Base-by-base conservation (phyloP, 2,797 vertebrate genomes). In the Amazonetta brasiliensis region DNA sequence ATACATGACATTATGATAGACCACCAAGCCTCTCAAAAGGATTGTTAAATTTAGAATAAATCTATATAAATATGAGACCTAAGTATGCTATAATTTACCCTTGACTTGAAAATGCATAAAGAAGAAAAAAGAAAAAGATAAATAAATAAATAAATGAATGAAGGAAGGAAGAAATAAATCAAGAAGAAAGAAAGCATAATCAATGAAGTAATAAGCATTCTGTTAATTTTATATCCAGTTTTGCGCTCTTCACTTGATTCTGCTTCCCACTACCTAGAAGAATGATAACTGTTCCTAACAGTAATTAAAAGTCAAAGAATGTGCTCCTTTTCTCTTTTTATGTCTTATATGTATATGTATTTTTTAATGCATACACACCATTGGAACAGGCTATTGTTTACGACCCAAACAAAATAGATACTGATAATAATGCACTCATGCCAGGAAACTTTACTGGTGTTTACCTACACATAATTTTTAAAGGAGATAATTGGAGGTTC, bases 381-480 rank as follows among this genome's bases (percentile, higher is more conserved):
- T 78, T 89, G 35, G 55, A 94, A 72, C 13, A 82, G 8, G 12
- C 9, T 52, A 54, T 37, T 8, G 11, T 54, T 81, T 21, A 79
- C 12, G 7, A 82, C 3, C 6, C 41, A 76, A 89, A 89, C 46
- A 69, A 86, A 87, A 78, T 18, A 58, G 33, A 78, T 46, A 93
- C 18, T 39, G 59, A 50, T 6, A 50, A 39, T 25, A 78, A 87
- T 39, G 28, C 39, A 78, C 6, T 14, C 58, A 84, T 72, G 54
- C 35, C 33, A 75, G 54, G 68, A 91, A 92, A 84, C 14, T 63
- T 75, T 43, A 37, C 6, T 62, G 56, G 17, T 75, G 46, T 48
- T 68, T 31, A 60, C 16, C n/a, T 91, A 76, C 89, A 77, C 48
- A 80, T 78, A 91, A 86, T 77, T 89, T 95, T 63, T 23, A 46